Evolutionary conservation across 2,113 vertebrate species (phyloP), one percentile per base, ranked within the genome.

Genomic region (Crotalus horridus): DNA sequence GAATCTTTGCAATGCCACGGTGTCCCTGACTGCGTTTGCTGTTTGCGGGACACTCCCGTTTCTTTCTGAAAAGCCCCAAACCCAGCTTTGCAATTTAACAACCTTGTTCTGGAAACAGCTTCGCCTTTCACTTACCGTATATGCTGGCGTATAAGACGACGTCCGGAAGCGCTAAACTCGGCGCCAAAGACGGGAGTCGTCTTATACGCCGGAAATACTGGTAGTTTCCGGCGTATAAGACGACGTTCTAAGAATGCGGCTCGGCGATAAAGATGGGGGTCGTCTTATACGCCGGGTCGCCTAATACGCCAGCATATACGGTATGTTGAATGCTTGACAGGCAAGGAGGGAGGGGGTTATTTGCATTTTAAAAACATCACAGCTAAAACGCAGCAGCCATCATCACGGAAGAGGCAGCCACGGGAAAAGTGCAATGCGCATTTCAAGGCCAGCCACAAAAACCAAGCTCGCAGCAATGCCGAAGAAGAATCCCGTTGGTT

Each of bases 291-390:
- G n/a, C n/a, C n/a, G n/a, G n/a, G n/a, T n/a, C n/a, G n/a, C n/a
- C n/a, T n/a, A n/a, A n/a, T n/a, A n/a, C n/a, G n/a, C n/a, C n/a
- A n/a, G n/a, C n/a, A n/a, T n/a, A n/a, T n/a, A n/a, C n/a, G n/a
- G n/a, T n/a, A 39, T 39, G 39, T 17, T 81, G 17, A 9, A 3
- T 3, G 33, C 33, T 43, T n/a, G 61, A 6, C 2, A 2, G 7
- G 3, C 1, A 1, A 2, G 15, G 6, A 2, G 6, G 3, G 6
- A 1, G 6, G 17, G 6, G 20, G 17, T 39, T 33, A 0, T 81
- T 17, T 81, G 69, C 69, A 8, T 81, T 81, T 81, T 39, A 81
- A 39, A 81, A 4, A 21, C n/a, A 81, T 21, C 17, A 7, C 7
- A 43, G 33, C 74, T 20, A 21, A 39, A 81, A 43, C 5, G 2